These are phyloP conservation scores for Phoenicopterus ruber DNA, from an alignment of 2,113 vertebrate species.

Conservation along the genomic window DNA sequence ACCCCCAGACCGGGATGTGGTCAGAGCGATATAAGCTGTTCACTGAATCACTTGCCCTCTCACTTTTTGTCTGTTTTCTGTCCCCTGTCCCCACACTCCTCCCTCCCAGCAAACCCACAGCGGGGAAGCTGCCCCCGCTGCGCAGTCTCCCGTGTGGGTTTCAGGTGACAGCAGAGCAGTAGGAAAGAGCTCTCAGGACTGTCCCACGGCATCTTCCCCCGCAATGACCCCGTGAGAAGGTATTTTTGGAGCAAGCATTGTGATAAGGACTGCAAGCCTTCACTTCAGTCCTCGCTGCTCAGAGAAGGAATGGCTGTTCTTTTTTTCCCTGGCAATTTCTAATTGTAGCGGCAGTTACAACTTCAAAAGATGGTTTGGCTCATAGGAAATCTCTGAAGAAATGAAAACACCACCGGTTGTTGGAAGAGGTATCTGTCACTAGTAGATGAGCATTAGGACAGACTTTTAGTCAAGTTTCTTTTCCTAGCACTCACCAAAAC, in stretches of 20 bases:
- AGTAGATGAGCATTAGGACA: not conserved
- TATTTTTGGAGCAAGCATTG: not conserved
- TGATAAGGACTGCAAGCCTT: not conserved
- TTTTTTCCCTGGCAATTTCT: not conserved
- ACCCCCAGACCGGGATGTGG: not conserved
- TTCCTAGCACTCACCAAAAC: not conserved
- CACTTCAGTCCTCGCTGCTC: not conserved
- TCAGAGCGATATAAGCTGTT: accelerated
- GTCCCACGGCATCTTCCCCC: accelerated
- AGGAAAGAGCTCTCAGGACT: not conserved
- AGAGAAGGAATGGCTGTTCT: not conserved
- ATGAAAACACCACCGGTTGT: not conserved
- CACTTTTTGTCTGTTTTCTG: not conserved
- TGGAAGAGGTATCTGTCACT: not conserved
- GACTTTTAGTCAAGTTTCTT: not conserved
- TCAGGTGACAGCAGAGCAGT: not conserved
- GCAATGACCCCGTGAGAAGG: accelerated
- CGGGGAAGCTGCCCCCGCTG: not conserved
- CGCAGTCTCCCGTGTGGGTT: not conserved
- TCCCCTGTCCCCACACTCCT: not conserved
- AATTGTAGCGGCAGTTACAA: not conserved
- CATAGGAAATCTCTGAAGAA: not conserved
- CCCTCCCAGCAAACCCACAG: not conserved
- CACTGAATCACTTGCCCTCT: not conserved
- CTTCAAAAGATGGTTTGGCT: not conserved